Base-by-base conservation (phyloP, 2,888 invertebrate species). In the Parapristionchus giblindavisi region DNA sequence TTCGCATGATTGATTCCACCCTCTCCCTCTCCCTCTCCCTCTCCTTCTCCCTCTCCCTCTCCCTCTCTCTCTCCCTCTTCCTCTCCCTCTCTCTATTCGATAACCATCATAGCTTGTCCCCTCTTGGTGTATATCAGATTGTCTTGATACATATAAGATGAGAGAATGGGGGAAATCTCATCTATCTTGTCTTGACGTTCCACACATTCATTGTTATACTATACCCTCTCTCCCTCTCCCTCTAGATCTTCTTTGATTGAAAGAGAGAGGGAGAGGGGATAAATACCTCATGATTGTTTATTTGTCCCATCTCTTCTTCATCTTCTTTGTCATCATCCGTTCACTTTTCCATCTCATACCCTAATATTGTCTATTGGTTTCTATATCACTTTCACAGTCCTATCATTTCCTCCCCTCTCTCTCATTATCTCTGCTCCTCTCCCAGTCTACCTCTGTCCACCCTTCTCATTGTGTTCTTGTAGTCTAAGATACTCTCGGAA, bases 81-180 rank as follows among this genome's bases (percentile, higher is more conserved):
- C 58, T 21, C 58, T 58, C 32, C 36, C 34, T 11, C n/a, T 60
- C 60, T 21, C 60, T 60, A 60, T 38, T n/a, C n/a, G n/a, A n/a
- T n/a, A n/a, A n/a, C n/a, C n/a, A n/a, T n/a, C n/a, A n/a, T n/a
- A n/a, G n/a, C n/a, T n/a, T n/a, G n/a, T n/a, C n/a, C n/a, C n/a
- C n/a, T n/a, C n/a, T n/a, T n/a, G n/a, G n/a, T n/a, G n/a, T n/a
- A n/a, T n/a, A n/a, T n/a, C n/a, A n/a, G n/a, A n/a, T n/a, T n/a
- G n/a, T n/a, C n/a, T n/a, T n/a, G n/a, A n/a, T n/a, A n/a, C n/a
- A n/a, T n/a, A n/a, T n/a, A n/a, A n/a, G n/a, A n/a, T n/a, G 38
- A 60, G 38, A 60, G 60, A 36, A 38, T 60, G 63, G 34, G 63
- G 38, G 63, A 63, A 63, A 40, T 29, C 27, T 27, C 40, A 14